Evolutionary conservation across 2,113 vertebrate species (phyloP).

Genomic region (Pollimyrus isidori): DNA sequence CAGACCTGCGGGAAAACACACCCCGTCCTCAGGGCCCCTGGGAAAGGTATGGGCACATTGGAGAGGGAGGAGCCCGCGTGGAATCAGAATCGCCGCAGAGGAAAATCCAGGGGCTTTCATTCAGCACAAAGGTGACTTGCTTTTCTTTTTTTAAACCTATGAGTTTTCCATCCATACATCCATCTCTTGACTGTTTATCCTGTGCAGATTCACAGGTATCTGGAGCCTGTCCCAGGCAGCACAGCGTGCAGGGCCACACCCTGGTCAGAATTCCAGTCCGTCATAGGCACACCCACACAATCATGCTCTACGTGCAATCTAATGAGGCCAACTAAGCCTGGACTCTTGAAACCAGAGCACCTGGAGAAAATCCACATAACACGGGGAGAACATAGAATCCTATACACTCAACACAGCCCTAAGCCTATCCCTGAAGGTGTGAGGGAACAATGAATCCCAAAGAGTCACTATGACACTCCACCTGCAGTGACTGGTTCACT

Average conservation of each 20-base stretch:
- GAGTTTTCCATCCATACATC: not conserved
- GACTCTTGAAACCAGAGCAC: not conserved
- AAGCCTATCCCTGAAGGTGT: not conserved
- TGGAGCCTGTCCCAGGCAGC: not conserved
- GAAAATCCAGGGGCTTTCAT: not conserved
- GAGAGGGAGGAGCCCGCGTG: not conserved
- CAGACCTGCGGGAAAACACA: not conserved
- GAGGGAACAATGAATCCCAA: not conserved
- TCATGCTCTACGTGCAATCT: not conserved
- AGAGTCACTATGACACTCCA: not conserved
- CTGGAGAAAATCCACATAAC: not conserved
- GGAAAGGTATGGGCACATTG: not conserved
- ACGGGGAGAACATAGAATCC: not conserved
- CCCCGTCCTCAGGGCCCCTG: not conserved
- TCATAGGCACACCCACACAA: not conserved
- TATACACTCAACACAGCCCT: not conserved
- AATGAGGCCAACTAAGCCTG: not conserved
- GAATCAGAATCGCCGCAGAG: not conserved
- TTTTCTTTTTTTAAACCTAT: not conserved
- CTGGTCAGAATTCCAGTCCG: not conserved
- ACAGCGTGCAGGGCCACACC: not conserved
- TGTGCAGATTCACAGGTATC: not conserved
- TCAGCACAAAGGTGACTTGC: not conserved
- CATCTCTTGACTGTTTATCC: not conserved
- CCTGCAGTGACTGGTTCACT: not conserved